Evolutionary conservation across 2,888 invertebrate genomes (phyloP), one percentile per base, ranked within the genome.

Genomic region (Tetragonisca angustula): DNA sequence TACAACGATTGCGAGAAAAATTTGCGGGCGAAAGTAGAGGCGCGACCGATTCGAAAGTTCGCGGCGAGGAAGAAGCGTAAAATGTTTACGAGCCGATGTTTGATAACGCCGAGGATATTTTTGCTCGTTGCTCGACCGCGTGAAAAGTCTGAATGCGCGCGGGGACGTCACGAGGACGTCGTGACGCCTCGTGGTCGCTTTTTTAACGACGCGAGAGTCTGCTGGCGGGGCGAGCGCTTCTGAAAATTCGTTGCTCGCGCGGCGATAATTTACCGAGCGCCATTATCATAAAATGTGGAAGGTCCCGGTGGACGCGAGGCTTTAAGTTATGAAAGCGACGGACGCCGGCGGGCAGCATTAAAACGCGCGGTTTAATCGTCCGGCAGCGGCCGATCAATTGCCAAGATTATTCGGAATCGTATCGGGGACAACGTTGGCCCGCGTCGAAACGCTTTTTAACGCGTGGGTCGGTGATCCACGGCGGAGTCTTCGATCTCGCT

Each of bases 331-430:
- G 89, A 90, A 90, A 90, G 78, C 88, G 87, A 36, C 73, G 77
- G 54, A 67, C 65, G 81, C 79, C 79, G 78, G 65, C 75, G 73
- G 82, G 68, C 68, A 83, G 87, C 80, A 90, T 88, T 90, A 90
- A 90, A 90, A 84, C 84, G 84, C 85, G 56, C 81, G 68, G 78
- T 90, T 90, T 90, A 90, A 90, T 90, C 79, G 85, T 50, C 68
- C 67, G 71, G 68, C 77, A 74, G 80, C 75, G 69, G 78, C 78
- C 89, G 90, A 90, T 90, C 87, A 89, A 88, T 90, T 90, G 87
- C 80, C 84, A 67, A 90, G 89, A 90, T 90, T 90, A 90, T 90
- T 89, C 75, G 87, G 82, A 90, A 90, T 73, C 87, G 89, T 90
- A 89, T 89, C 88, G 89, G 74, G 86, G 88, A 76, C 89, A 77